phyloP scores from a whole-genome alignment of 2,113 vertebrate genomes.

The Stegostoma tigrinum region DNA sequence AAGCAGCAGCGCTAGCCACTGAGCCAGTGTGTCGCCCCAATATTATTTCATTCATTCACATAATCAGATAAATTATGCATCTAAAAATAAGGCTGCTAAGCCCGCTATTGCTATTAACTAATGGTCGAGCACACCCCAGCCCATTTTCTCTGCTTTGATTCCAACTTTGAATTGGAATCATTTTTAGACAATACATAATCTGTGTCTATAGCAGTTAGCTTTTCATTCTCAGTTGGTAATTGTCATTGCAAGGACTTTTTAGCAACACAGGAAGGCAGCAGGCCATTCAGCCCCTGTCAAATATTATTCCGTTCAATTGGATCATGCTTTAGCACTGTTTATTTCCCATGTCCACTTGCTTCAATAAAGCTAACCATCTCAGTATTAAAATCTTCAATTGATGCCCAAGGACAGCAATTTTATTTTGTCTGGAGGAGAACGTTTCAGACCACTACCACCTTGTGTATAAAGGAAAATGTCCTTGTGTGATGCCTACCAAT shows the following conservation, averaged over 20 bases:
- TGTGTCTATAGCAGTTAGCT: background rate
- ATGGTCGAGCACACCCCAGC: background rate
- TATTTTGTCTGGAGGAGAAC: background rate
- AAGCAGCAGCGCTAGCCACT: too few relatives aligned
- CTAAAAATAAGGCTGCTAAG: background rate
- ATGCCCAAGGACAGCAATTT: background rate
- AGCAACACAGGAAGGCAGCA: background rate
- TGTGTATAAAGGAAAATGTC: background rate
- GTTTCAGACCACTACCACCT: background rate
- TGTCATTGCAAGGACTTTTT: background rate
- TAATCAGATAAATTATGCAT: background rate
- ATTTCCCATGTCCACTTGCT: background rate
- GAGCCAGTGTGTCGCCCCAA: too few relatives aligned
- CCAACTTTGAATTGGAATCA: background rate
- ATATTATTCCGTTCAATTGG: background rate
- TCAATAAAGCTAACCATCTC: background rate
- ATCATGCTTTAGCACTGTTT: background rate
- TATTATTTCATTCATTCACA: background rate
- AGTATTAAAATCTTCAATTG: background rate
- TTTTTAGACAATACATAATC: background rate
- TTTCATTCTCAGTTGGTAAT: background rate
- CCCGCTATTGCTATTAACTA: too few relatives aligned
- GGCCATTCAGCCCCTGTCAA: background rate
- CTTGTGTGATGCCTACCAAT: too few relatives aligned
- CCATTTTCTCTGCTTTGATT: background rate